Evolutionary conservation across 2,888 invertebrate genomes (phyloP).

Genomic region (Orchesella flavescens): DNA sequence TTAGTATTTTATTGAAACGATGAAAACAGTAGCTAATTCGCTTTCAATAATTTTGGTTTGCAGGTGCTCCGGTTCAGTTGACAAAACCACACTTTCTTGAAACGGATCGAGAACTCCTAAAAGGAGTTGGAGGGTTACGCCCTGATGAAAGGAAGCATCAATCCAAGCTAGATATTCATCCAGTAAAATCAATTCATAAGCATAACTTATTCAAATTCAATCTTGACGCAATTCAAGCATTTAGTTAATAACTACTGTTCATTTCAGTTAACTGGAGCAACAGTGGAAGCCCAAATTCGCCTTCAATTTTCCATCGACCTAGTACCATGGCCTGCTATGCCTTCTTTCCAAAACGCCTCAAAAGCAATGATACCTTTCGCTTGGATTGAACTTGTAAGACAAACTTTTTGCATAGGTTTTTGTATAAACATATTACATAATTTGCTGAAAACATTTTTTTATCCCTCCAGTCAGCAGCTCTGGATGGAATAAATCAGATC

Average conservation of each 20-base stretch:
- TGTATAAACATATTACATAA: too few relatives aligned
- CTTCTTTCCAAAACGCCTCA: conserved; percentile 47
- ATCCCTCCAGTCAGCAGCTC: conserved; percentile 27
- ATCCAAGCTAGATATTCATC: conserved; percentile 55
- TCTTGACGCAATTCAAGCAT: not conserved
- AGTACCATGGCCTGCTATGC: conserved; percentile 58
- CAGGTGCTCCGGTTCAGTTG: conserved; percentile 61
- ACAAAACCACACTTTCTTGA: conserved; percentile 65
- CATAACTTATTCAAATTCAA: not conserved
- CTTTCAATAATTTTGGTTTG: not conserved
- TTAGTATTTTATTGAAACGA: conserved; percentile 14
- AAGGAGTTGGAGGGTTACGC: conserved; percentile 49
- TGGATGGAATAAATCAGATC: conserved; percentile 36
- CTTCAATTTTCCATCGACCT: conserved; percentile 62
- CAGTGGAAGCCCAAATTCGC: conserved; percentile 49
- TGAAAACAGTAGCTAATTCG: too few relatives aligned
- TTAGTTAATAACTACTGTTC: not conserved
- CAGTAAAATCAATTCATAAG: conserved; percentile 39
- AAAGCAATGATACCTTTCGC: conserved; percentile 55
- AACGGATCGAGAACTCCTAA: conserved; percentile 29
- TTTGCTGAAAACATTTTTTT: too few relatives aligned
- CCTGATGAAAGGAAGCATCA: conserved; percentile 59
- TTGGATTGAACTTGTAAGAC: conserved; percentile 54
- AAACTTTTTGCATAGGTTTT: too few relatives aligned
- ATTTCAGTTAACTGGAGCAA: conserved; percentile 57